Evolutionary conservation across 2,888 invertebrate species (phyloP), one percentile per base, ranked within the genome.

Genomic region (Heliothis peltigera): DNA sequence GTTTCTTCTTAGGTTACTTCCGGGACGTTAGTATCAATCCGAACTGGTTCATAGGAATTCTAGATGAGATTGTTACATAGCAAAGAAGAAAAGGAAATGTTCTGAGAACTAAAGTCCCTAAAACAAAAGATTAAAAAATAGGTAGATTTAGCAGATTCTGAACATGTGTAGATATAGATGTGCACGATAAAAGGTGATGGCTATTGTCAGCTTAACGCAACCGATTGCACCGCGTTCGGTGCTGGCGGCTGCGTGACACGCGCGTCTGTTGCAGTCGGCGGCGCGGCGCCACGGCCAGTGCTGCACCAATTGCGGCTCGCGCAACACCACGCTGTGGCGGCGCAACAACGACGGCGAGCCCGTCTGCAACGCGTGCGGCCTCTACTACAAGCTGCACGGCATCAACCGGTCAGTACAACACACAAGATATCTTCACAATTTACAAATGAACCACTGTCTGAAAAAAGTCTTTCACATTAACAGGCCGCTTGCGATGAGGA

Each of bases 251-350:
- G 44, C 10, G 5, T 73, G 4, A 73, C 32, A 0, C 10, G 35
- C 3, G 35, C 6, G 3, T 2, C 4, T 12, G 12, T 18, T 21
- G 76, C 96, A 98, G 98, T 97, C 97, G 54, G 98, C 98, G 47
- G 98, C 97, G 66, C 96, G 99, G 79, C 96, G 99, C 12, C 95
- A 98, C 85, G 99, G 99, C 0, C 96, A 99, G 78, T 97, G 97
- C 89, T 99, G 99, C 95, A 98, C 99, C 75, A 99, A 99, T 95
- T 99, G 99, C 92, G 98, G 98, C 67, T 99, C 99, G n/a, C 96
- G 98, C 65, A 98, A 98, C 83, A 99, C 99, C 49, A 99, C 99
- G 21, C 96, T 99, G 58, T 99, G 99, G 99, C 96, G 99, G 62
- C 96, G 99, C 77, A 99, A 99, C 95, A 94, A 98, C 94, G 98